Conservation (phyloP, 1,140 invertebrate genomes). For the Lordiphosa clarofinis region DNA sequence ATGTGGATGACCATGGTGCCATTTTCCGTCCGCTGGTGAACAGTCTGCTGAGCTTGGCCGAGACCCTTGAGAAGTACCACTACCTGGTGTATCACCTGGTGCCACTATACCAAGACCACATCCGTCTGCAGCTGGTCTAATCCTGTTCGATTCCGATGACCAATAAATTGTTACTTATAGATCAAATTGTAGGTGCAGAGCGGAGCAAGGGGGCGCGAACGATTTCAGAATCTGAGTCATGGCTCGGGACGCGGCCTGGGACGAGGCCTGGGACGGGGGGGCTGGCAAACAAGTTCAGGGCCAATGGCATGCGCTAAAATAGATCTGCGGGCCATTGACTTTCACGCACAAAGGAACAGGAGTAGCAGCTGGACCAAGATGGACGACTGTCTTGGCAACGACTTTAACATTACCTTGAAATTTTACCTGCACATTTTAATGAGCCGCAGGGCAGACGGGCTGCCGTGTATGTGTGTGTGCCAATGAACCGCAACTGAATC, state of each 20-base stretch:
- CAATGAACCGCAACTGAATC: slow-evolving; percentile 22
- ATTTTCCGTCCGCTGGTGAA: neutral
- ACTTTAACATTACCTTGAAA: slow-evolving; percentile 2
- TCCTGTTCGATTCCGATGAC: no score
- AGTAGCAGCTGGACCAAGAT: slow-evolving; percentile 23
- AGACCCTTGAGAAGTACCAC: slow-evolving; percentile 25
- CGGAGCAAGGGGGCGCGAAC: no score
- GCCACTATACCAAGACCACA: slow-evolving; percentile 28
- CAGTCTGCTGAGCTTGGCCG: slow-evolving; percentile 10
- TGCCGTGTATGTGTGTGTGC: slow-evolving; percentile 9
- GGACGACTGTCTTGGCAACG: slow-evolving; percentile 21
- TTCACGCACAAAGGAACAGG: slow-evolving; percentile 36
- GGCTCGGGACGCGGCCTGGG: no score
- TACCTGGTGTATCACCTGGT: slow-evolving; percentile 24
- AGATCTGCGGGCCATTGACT: slow-evolving; percentile 49
- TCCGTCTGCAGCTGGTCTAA: slow-evolving; percentile 11
- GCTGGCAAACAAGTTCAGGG: slow-evolving; percentile 54
- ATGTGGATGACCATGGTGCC: neutral
- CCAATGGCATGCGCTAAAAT: slow-evolving; percentile 52
- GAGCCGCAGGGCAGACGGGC: slow-evolving; percentile 16
- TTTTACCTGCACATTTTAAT: slow-evolving; percentile 50
- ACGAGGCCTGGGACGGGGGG: slow-evolving; percentile 6
- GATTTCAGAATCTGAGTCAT: no score
- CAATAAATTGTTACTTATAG: no score
- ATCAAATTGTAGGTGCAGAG: no score